Percentiles rank a stretch among this genome's conserved stretches.
Evolutionary conservation across 92 coral and sea anemone species (phyloP).

Genomic region (Plumapathes pennacea): DNA sequence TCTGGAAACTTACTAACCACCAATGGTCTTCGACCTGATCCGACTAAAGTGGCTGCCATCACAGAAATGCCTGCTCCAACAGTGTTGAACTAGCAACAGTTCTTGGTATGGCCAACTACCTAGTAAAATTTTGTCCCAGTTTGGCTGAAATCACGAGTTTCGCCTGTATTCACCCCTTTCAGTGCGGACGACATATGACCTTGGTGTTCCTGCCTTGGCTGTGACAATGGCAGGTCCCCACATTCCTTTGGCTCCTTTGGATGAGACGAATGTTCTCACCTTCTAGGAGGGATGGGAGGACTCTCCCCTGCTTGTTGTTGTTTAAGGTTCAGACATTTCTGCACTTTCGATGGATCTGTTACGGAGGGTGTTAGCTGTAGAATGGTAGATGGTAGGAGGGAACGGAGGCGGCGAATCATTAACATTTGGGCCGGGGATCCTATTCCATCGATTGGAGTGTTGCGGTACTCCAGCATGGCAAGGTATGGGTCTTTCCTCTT

Average conservation of each 20-base stretch:
- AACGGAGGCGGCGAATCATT: constrained; percentile 34
- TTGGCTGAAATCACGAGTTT: constrained; percentile 7
- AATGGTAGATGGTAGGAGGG: constrained; percentile 20
- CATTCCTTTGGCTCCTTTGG: too few species aligned
- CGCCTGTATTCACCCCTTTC: too few species aligned
- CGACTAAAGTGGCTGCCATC: background rate
- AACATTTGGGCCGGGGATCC: constrained; percentile 37
- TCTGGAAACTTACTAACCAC: constrained; percentile 10
- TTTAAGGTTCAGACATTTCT: constrained; percentile 11
- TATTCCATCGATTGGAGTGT: constrained; percentile 35
- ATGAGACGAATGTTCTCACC: too few species aligned
- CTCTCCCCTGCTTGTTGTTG: too few species aligned
- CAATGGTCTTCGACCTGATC: constrained; percentile 16
- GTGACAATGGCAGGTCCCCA: too few species aligned
- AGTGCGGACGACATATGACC: too few species aligned
- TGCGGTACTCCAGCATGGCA: constrained; percentile 36
- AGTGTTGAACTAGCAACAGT: background rate
- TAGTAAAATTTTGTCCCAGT: constrained; percentile 11
- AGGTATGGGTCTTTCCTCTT: constrained; percentile 39
- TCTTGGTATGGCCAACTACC: constrained; percentile 7
- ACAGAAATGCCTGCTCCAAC: constrained; percentile 5
- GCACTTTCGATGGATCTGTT: constrained; percentile 9
- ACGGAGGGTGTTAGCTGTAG: constrained; percentile 8
- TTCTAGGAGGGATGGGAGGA: too few species aligned
- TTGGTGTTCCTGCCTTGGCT: too few species aligned